These are phyloP conservation scores for Uloborus diversus DNA, from an alignment of 1,140 invertebrate species.

Conservation along the genomic window DNA sequence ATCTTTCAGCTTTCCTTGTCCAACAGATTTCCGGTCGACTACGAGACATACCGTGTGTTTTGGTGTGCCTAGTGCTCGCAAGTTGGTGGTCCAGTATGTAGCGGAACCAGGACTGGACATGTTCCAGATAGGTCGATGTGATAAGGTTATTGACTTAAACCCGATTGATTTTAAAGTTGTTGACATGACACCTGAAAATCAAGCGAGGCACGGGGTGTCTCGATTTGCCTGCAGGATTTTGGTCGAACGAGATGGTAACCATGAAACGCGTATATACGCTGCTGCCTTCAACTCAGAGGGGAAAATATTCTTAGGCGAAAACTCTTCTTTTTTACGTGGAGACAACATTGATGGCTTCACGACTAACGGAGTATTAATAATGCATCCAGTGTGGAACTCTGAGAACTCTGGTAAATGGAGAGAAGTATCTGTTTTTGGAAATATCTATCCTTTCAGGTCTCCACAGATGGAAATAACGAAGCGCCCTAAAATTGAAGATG, in stretches of 20 bases:
- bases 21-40: background rate
- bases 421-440: conserved; percentile 95
- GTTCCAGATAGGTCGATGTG: conserved; percentile 98
- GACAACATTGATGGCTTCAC: conserved; percentile 98
- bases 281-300: conserved; percentile 97
- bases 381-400: conserved; percentile 76
- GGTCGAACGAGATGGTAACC: conserved; percentile 82
- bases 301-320: conserved; percentile 93
- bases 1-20: background rate
- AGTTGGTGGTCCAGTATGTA: conserved; percentile 96
- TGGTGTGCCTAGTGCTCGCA: background rate
- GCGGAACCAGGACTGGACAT: conserved; percentile 94
- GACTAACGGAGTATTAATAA: conserved; percentile 96
- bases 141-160: too few relatives aligned
- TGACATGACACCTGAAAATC: conserved; percentile 86
- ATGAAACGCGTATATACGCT: conserved; percentile 92
- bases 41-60: background rate
- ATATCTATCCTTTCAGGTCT: conserved; percentile 91
- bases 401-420: conserved; percentile 77
- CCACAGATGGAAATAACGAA: conserved; percentile 79
- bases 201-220: conserved; percentile 79
- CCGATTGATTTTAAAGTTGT: conserved; percentile 99
- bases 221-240: conserved; percentile 97
- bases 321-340: conserved; percentile 80
- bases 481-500: conserved; percentile 70